Percentiles rank a stretch among this genome's conserved stretches.
Conservation (phyloP, 1,140 invertebrate species). For the Gonatopus flavifemur region DNA sequence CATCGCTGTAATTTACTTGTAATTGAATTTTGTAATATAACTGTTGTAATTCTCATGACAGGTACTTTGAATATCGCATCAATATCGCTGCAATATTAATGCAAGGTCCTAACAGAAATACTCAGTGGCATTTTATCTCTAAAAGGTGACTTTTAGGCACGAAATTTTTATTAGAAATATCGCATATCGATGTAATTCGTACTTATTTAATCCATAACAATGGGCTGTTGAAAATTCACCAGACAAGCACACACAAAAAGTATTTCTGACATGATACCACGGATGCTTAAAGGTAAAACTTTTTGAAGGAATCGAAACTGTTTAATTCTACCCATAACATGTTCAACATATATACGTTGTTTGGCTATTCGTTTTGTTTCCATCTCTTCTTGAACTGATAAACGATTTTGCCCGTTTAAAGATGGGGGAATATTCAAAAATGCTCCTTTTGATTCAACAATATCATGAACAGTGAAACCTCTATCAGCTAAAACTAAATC, state of each 20-base stretch:
- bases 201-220: conserved; percentile 14
- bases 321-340: conserved; percentile 25
- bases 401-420: conserved; percentile 15
- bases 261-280: conserved; percentile 18
- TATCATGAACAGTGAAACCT: conserved; percentile 23
- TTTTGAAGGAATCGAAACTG: conserved; percentile 25
- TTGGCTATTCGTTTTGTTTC: conserved; percentile 22
- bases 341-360: conserved; percentile 33
- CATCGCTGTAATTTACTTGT: too few species aligned
- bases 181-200: too few species aligned
- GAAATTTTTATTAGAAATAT: too few species aligned
- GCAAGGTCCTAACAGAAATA: too few species aligned
- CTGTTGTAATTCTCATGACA: too few species aligned
- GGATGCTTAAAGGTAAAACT: too few species aligned
- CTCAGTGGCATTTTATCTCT: too few species aligned
- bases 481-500: conserved; percentile 24
- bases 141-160: too few species aligned
- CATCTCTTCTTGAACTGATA: conserved; percentile 16
- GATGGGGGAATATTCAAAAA: conserved; percentile 29
- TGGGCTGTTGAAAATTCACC: conserved; percentile 19
- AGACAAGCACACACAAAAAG: conserved; percentile 29
- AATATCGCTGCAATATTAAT: too few species aligned
- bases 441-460: conserved; percentile 22
- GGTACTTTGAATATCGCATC: too few species aligned
- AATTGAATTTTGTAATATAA: too few species aligned